Evolutionary conservation across 2,888 invertebrate genomes (phyloP).

Genomic region (Drosophila leonis): DNA sequence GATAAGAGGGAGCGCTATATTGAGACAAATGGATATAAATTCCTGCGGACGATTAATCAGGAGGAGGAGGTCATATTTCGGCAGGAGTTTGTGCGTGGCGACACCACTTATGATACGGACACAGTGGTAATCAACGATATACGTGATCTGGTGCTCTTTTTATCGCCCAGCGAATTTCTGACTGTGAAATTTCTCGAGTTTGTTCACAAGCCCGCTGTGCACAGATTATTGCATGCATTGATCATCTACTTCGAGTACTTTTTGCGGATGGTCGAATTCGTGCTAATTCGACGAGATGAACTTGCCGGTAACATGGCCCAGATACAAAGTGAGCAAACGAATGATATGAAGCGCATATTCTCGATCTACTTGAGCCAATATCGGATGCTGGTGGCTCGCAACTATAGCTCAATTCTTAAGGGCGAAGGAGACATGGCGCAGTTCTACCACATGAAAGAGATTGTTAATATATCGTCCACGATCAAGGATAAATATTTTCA

Average conservation of each 20-base stretch:
- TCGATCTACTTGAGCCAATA: conserved; percentile 81
- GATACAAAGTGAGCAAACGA: conserved; percentile 80
- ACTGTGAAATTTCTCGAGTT: conserved; percentile 78
- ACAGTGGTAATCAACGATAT: conserved; percentile 82
- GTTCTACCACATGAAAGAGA: conserved; percentile 79
- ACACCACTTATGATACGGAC: conserved; percentile 72
- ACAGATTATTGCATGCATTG: conserved; percentile 79
- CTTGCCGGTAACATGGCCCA: conserved; percentile 70
- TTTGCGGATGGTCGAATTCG: conserved; percentile 82
- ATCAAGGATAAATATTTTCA: conserved; percentile 77
- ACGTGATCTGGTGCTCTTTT: conserved; percentile 81
- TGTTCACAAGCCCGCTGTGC: conserved; percentile 77
- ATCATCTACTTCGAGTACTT: conserved; percentile 85
- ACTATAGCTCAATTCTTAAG: conserved; percentile 82
- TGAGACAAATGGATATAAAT: conserved; percentile 73
- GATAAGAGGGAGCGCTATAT: conserved; percentile 57
- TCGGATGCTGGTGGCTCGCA: conserved; percentile 83
- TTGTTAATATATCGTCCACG: conserved; percentile 77
- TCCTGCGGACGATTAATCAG: conserved; percentile 75
- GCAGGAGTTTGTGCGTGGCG: conserved; percentile 73
- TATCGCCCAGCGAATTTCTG: conserved; percentile 78
- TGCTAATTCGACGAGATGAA: conserved; percentile 83
- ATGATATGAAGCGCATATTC: conserved; percentile 77
- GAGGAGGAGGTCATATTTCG: conserved; percentile 82
- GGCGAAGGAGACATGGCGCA: conserved; percentile 76